Percentiles rank a stretch among this genome's conserved stretches.
phyloP scores from a whole-genome alignment of 92 coral and sea anemone genomes.

The Siderastrea radians region DNA sequence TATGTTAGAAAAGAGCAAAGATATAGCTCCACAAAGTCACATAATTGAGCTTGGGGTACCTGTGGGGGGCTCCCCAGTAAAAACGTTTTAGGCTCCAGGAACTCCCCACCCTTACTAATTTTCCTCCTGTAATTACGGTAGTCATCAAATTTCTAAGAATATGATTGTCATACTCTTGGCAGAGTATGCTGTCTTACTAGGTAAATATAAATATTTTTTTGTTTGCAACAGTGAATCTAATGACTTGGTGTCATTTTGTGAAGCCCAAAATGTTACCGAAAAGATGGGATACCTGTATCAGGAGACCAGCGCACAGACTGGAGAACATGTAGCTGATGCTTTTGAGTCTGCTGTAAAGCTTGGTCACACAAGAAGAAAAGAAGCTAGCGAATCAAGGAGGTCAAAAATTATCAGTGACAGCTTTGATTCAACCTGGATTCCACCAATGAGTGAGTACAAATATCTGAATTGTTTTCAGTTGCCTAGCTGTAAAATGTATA shows the following conservation, averaged over 20 bases:
- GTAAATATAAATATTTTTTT: not conserved
- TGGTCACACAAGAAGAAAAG: constrained; percentile 11
- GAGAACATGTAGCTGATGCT: constrained; percentile 40
- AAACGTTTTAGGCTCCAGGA: too few relatives aligned
- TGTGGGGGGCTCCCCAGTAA: too few relatives aligned
- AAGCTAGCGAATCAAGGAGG: not conserved
- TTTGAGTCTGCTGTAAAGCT: constrained; percentile 72
- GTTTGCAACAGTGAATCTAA: not conserved
- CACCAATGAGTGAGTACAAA: constrained; percentile 11
- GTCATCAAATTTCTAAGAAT: too few relatives aligned
- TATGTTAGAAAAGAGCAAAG: too few relatives aligned
- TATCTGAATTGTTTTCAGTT: too few relatives aligned
- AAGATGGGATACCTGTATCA: constrained; percentile 11
- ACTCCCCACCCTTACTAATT: too few relatives aligned
- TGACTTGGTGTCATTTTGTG: not conserved
- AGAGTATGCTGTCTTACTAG: too few relatives aligned
- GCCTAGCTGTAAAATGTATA: too few relatives aligned
- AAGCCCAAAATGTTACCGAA: constrained; percentile 15
- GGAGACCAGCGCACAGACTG: constrained; percentile 51
- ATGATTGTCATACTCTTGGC: too few relatives aligned
- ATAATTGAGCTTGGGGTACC: too few relatives aligned
- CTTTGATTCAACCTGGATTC: constrained; percentile 7
- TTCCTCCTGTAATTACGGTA: too few relatives aligned
- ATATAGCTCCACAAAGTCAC: too few relatives aligned
- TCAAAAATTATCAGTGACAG: not conserved